Conservation (phyloP, 2,888 invertebrate genomes). For the Macaria liturata region DNA sequence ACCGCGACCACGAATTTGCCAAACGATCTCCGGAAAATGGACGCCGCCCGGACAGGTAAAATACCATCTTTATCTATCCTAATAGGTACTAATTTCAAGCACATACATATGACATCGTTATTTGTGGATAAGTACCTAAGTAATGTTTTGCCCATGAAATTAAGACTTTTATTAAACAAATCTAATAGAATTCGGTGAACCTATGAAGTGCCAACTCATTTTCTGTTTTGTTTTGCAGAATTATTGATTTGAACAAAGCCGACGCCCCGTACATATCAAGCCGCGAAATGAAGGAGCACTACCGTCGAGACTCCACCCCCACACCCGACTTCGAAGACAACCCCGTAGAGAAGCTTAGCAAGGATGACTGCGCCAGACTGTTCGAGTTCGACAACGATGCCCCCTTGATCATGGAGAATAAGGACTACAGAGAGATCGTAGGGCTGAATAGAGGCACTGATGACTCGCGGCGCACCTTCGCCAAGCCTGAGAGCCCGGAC, state of each 20-base stretch:
- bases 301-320: slow-evolving; percentile 57
- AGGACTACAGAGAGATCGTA: slow-evolving; percentile 75
- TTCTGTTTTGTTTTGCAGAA: slow-evolving; percentile 47
- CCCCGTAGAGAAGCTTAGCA: slow-evolving; percentile 71
- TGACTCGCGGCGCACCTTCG: slow-evolving; percentile 77
- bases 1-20: slow-evolving; percentile 65
- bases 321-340: slow-evolving; percentile 65
- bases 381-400: slow-evolving; percentile 85
- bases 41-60: slow-evolving; percentile 73
- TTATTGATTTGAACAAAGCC: slow-evolving; percentile 78
- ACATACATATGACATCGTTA: too few species aligned
- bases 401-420: slow-evolving; percentile 76
- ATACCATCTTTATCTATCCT: too few species aligned
- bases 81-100: too few species aligned
- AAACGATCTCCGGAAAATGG: slow-evolving; percentile 73
- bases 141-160: too few species aligned
- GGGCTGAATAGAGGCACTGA: slow-evolving; percentile 77
- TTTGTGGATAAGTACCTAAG: too few species aligned
- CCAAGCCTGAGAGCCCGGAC: slow-evolving; percentile 78
- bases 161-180: too few species aligned
- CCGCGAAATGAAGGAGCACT: slow-evolving; percentile 65
- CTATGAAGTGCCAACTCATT: too few species aligned
- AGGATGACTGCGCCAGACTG: slow-evolving; percentile 75
- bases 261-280: slow-evolving; percentile 71
- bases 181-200: too few species aligned